Evolutionary conservation across 2,113 vertebrate genomes (phyloP).

Genomic region (Corythoichthys haematopterus): DNA sequence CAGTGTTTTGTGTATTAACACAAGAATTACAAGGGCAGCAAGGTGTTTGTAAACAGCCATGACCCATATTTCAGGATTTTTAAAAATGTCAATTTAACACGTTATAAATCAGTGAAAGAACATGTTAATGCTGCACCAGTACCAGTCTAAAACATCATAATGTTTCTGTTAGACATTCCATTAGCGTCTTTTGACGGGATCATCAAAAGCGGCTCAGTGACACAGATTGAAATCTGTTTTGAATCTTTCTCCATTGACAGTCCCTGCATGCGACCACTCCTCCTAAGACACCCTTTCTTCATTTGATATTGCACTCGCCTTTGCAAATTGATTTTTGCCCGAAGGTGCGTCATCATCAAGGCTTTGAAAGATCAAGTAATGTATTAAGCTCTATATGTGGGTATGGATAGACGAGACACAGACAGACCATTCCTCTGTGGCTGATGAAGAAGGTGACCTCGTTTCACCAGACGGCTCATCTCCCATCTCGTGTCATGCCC

Average conservation of each 20-base stretch:
- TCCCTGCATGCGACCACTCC: conserved; percentile 19
- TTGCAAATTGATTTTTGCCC: conserved; percentile 58
- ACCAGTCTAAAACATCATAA: conserved; percentile 18
- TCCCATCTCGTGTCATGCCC: conserved; percentile 11
- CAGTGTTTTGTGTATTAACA: neutral
- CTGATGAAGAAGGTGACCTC: conserved; percentile 51
- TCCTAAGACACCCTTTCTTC: conserved; percentile 31
- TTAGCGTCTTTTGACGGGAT: conserved; percentile 41
- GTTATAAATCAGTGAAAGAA: conserved; percentile 26
- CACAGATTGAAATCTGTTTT: conserved; percentile 27
- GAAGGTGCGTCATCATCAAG: conserved; percentile 31
- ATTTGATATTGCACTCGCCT: conserved; percentile 38
- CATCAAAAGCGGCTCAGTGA: conserved; percentile 44
- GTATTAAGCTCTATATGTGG: conserved; percentile 39
- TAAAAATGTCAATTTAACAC: conserved; percentile 22
- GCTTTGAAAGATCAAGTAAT: conserved; percentile 57
- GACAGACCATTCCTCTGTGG: conserved; percentile 41
- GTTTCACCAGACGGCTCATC: conserved; percentile 50
- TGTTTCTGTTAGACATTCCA: conserved; percentile 27
- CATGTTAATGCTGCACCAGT: conserved; percentile 2
- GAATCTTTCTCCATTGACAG: conserved; percentile 14
- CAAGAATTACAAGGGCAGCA: conserved; percentile 9
- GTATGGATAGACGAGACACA: conserved; percentile 55
- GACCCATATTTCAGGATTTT: conserved; percentile 34
- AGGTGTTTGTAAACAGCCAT: conserved; percentile 28